Base-by-base conservation (phyloP, 2,888 invertebrate species). In the Glomeris marginata region DNA sequence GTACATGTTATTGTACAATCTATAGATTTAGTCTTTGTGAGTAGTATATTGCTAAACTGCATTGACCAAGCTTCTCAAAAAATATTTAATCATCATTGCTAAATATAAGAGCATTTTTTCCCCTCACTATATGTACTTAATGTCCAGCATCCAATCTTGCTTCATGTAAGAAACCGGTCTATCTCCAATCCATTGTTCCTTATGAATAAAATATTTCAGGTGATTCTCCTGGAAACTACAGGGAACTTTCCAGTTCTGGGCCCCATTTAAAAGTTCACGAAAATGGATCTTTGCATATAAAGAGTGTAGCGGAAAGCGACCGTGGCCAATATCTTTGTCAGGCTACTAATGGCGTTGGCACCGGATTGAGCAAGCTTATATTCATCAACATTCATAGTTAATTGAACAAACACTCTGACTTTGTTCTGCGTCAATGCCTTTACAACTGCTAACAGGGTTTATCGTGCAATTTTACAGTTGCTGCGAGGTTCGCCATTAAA, bases 371-470 rank as follows among this genome's bases (percentile, higher is more conserved):
- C 43, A 52, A 52, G 41, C 47, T 52, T 22, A 41, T 52, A 35
- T 47, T 50, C 35, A 41, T 52, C 50, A 52, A 52, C 15, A 45
- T 52, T 18, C 52, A 52, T 33, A 50, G 52, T 52, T 28, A 52
- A 49, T 52, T 28, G 28, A 28, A 28, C 28, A 28, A 28, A 45
- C 37, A 45, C 34, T n/a, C n/a, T 18, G 33, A n/a, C 16, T 15
- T 3, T 45, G 18, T 33, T 34, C 18, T 5, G 28, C 44, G 35
- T 28, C 3, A 15, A 35, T 18, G 22, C 2, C 22, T 44, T 43
- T 43, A n/a, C n/a, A 8, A 18, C n/a, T 22, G 13, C 35, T 34
- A 44, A 33, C 20, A 3, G 20, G n/a, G 16, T 44, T 44, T 44
- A 16, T 44, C 22, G 18, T 4, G 33, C 11, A 44, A 35, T 44